These are phyloP conservation scores for Heliocidaris tuberculata DNA, from an alignment of 35 echinoderm and acorn worm genomes.

Conservation along the genomic window DNA sequence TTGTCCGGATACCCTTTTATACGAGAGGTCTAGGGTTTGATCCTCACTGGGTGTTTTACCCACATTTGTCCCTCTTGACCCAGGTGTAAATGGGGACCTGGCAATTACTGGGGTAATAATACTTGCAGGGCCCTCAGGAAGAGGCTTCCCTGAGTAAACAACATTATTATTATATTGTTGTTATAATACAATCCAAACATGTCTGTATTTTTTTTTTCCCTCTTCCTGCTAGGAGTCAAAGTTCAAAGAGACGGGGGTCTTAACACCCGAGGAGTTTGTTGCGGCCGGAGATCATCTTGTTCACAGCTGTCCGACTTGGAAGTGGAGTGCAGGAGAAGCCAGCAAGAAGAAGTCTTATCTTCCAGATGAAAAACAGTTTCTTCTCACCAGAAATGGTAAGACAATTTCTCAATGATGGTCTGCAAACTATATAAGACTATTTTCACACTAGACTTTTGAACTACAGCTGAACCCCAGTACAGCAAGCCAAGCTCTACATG, in stretches of 20 bases:
- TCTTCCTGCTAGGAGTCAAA: conserved; percentile 82
- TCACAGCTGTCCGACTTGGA: conserved; percentile 95
- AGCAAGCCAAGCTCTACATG: neutral
- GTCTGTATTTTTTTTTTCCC: neutral
- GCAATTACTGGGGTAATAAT: too few relatives aligned
- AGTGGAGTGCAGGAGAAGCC: conserved; percentile 88
- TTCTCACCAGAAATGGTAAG: conserved; percentile 97
- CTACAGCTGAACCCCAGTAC: neutral
- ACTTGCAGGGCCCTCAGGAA: too few relatives aligned
- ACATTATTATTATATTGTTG: too few relatives aligned
- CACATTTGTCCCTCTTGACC: too few relatives aligned
- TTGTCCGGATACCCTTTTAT: too few relatives aligned
- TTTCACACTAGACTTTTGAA: neutral
- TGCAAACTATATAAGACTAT: neutral
- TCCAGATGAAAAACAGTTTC: conserved; percentile 95
- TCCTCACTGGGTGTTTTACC: too few relatives aligned
- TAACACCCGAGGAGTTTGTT: conserved; percentile 96
- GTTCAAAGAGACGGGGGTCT: conserved; percentile 92
- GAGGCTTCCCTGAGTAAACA: too few relatives aligned
- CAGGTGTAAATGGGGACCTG: too few relatives aligned
- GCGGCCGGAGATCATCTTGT: conserved; percentile 91
- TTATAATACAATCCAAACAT: neutral
- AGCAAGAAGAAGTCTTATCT: conserved; percentile 86
- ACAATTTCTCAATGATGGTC: neutral
- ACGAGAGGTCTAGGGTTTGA: too few relatives aligned